A percentile compares a stretch with the other conserved stretches of the same genome.
These are phyloP conservation scores for Galeopsomyia nigrocyanea DNA, from an alignment of 2,888 invertebrate species.

Conservation along the genomic window DNA sequence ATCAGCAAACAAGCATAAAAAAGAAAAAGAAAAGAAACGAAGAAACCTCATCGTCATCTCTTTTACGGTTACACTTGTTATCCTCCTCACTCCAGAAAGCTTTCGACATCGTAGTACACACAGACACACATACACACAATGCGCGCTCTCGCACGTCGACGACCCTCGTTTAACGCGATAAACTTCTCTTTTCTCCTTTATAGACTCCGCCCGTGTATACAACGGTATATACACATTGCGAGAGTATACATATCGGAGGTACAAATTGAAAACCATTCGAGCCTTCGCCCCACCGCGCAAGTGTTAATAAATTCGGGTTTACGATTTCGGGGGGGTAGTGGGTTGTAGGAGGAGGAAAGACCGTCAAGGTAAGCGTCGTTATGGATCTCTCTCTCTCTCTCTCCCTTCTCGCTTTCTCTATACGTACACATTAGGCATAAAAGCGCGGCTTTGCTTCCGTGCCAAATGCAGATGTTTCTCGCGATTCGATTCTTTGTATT, in stretches of 20 bases:
- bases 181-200: conserved; percentile 43
- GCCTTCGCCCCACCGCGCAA: conserved; percentile 63
- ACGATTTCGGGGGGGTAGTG: conserved; percentile 57
- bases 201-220: conserved; percentile 23
- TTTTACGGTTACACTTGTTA: conserved; percentile 11
- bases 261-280: conserved; percentile 70
- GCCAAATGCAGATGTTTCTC: conserved; percentile 32
- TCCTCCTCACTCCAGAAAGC: not conserved
- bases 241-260: conserved; percentile 51
- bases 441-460: conserved; percentile 42
- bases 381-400: conserved; percentile 51
- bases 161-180: conserved; percentile 49
- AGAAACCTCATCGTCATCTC: too few relatives aligned
- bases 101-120: too few relatives aligned
- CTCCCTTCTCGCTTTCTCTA: conserved; percentile 49
- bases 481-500: conserved; percentile 21
- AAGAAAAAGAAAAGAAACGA: too few relatives aligned
- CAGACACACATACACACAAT: conserved; percentile 1
- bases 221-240: not conserved
- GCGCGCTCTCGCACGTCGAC: conserved; percentile 49
- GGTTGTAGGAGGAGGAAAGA: conserved; percentile 31
- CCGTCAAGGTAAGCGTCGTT: conserved; percentile 53
- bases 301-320: conserved; percentile 69
- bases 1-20: conserved; percentile 5
- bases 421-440: conserved; percentile 50